These are phyloP conservation scores for Podarcis raffonei DNA, from an alignment of 2,113 vertebrate genomes.

Conservation along the genomic window DNA sequence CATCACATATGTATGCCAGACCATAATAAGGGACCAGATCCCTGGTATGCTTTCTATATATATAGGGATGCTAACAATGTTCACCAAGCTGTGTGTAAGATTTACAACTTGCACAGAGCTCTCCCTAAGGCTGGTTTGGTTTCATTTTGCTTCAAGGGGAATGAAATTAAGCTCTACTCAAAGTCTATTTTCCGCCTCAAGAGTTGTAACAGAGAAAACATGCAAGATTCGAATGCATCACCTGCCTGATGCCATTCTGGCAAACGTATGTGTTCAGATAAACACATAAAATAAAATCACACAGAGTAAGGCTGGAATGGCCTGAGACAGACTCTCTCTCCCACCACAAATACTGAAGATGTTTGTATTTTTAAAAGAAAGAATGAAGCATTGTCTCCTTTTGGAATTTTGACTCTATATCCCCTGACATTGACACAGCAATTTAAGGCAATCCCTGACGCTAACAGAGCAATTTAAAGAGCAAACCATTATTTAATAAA, in stretches of 20 bases:
- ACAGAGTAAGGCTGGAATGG: background rate
- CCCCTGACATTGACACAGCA: background rate
- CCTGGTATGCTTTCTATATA: background rate
- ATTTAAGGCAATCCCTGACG: conserved; percentile 44
- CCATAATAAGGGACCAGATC: background rate
- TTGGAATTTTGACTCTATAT: background rate
- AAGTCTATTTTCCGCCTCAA: background rate
- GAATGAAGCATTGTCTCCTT: background rate
- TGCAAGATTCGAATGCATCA: background rate
- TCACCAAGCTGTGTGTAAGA: background rate
- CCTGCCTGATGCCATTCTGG: background rate
- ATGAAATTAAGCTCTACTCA: background rate
- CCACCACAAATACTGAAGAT: background rate
- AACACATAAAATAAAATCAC: background rate
- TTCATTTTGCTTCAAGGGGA: too few relatives aligned
- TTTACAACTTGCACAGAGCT: background rate
- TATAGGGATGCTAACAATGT: background rate
- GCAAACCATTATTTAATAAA: conserved; percentile 40
- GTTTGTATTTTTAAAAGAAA: conserved; percentile 3
- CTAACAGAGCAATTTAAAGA: conserved; percentile 44
- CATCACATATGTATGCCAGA: too few relatives aligned
- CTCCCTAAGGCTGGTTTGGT: background rate
- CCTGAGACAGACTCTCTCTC: background rate
- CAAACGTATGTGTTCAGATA: background rate
- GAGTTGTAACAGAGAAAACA: background rate